phyloP scores from a whole-genome alignment of 1,140 invertebrate genomes.

The Drosophila parvula region DNA sequence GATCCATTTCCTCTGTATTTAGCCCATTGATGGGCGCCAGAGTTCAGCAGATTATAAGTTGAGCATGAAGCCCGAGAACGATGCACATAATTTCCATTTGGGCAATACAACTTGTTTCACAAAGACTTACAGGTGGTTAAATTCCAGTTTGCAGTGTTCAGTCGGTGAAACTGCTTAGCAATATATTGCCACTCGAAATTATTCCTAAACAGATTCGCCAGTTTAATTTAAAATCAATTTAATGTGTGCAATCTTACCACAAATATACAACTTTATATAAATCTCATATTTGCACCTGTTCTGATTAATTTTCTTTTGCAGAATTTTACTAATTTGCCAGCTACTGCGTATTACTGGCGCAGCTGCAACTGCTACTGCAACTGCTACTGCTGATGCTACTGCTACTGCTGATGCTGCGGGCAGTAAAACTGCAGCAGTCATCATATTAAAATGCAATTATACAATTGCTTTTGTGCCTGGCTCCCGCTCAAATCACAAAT shows the following conservation, averaged over 20 bases:
- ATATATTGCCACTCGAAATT: no score
- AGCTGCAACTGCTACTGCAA: slow-evolving; percentile 15
- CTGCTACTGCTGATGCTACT: slow-evolving; percentile 6
- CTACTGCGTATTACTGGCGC: slow-evolving; percentile 1
- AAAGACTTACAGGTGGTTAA: background rate
- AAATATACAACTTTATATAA: background rate
- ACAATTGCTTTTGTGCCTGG: slow-evolving; percentile 67
- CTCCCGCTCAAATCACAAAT: slow-evolving; percentile 23
- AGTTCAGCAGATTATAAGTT: slow-evolving; percentile 21
- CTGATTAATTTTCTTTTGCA: slow-evolving; percentile 9
- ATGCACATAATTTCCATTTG: slow-evolving; percentile 1
- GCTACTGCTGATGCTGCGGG: slow-evolving; percentile 40
- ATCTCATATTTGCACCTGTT: background rate
- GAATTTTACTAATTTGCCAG: slow-evolving; percentile 27
- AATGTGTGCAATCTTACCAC: background rate
- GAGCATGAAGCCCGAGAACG: background rate
- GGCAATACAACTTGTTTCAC: background rate
- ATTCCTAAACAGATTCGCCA: background rate
- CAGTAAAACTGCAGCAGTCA: slow-evolving; percentile 59
- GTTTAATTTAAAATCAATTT: background rate
- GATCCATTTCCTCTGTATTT: background rate
- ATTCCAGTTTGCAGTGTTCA: background rate
- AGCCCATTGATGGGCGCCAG: background rate
- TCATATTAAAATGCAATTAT: slow-evolving; percentile 77
- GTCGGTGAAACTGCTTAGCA: background rate